Evolutionary conservation across 2,113 vertebrate species (phyloP).

Genomic region (Atractosteus spatula): DNA sequence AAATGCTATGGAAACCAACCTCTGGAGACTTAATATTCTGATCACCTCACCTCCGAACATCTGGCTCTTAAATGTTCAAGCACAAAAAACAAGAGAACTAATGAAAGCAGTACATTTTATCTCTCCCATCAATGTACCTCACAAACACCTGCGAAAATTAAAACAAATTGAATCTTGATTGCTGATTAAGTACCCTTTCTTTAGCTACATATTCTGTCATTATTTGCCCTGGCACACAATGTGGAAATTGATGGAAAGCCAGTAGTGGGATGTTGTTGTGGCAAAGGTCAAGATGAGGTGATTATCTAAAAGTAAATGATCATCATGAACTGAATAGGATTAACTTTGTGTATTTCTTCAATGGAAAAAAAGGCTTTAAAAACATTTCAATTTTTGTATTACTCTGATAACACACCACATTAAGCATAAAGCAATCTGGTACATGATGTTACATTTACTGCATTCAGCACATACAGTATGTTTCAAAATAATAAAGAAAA

Average conservation of each 20-base stretch:
- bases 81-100: conserved; percentile 72
- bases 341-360: conserved; percentile 61
- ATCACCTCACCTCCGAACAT: conserved; percentile 82
- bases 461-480: too few species aligned
- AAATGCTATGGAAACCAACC: conserved; percentile 88
- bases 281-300: conserved; percentile 72
- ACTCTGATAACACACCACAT: too few species aligned
- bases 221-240: conserved; percentile 80
- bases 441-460: too few species aligned
- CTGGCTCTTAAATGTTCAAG: conserved; percentile 49
- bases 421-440: too few species aligned
- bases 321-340: conserved; percentile 57
- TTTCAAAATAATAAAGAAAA: too few species aligned
- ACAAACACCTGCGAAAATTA: conserved; percentile 86
- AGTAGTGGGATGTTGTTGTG: conserved; percentile 56
- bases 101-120: conserved; percentile 84
- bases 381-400: too few species aligned
- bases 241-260: conserved; percentile 75
- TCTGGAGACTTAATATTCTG: conserved; percentile 88
- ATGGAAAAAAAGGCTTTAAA: conserved; percentile 14
- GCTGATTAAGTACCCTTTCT: conserved; percentile 89
- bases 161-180: conserved; percentile 93
- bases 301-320: conserved; percentile 56
- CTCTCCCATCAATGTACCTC: conserved; percentile 83
- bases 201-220: conserved; percentile 82